Percentiles rank a stretch among this genome's conserved stretches.
phyloP scores from a whole-genome alignment of 2,888 invertebrate species.

The Stenodera caucasica region DNA sequence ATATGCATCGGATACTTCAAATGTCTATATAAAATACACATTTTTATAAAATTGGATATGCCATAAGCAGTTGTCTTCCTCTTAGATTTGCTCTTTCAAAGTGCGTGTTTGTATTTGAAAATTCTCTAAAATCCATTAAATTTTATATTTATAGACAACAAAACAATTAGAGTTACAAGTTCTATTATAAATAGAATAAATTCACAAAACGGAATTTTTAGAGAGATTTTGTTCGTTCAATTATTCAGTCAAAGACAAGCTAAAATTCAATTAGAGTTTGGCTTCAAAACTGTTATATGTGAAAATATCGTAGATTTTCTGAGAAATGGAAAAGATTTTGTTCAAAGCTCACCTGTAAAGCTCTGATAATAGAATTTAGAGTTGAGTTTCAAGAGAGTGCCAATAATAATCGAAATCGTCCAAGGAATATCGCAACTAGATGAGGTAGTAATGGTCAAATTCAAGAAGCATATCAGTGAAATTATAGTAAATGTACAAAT shows the following conservation, averaged over 20 bases:
- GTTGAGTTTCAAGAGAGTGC: not conserved
- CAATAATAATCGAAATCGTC: not conserved
- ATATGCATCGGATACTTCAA: conserved; percentile 31
- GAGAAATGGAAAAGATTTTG: not conserved
- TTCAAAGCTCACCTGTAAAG: conserved; percentile 1
- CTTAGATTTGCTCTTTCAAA: not conserved
- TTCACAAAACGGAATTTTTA: no score
- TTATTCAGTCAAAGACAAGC: not conserved
- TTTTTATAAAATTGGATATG: conserved; percentile 28
- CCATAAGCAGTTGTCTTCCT: conserved; percentile 1
- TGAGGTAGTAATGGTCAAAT: no score
- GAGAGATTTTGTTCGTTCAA: not conserved
- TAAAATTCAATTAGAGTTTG: not conserved
- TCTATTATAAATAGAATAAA: no score
- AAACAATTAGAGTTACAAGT: not conserved
- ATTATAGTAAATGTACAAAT: conserved; percentile 17
- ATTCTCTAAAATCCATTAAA: not conserved
- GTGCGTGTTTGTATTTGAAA: not conserved
- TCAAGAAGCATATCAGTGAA: conserved; percentile 11
- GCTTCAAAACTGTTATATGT: no score
- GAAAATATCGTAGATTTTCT: no score
- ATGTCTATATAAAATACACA: conserved; percentile 35
- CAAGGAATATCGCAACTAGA: no score
- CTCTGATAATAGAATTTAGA: conserved; percentile 5
- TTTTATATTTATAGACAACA: not conserved